Conservation (phyloP, 2,888 invertebrate genomes). For the Brachylomia viminalis region DNA sequence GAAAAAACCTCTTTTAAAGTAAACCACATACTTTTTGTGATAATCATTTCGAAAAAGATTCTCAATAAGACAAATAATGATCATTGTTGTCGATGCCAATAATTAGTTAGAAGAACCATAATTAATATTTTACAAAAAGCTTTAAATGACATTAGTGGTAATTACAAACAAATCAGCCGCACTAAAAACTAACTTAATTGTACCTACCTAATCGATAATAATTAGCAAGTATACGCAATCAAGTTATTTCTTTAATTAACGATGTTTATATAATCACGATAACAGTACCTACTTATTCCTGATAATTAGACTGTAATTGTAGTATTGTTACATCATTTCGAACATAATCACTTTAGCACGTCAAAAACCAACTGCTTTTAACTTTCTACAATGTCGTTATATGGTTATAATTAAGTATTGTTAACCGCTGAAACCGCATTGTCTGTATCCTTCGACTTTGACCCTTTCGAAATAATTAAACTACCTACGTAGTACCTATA, state of each 20-base stretch:
- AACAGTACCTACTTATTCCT: conserved; percentile 19
- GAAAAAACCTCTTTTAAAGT: not conserved
- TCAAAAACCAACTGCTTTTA: conserved; percentile 2
- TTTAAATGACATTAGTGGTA: conserved; percentile 14
- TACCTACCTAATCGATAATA: conserved; percentile 36
- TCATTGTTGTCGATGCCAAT: not conserved
- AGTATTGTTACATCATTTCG: conserved; percentile 35
- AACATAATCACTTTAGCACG: conserved; percentile 22
- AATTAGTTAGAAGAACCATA: conserved; percentile 8
- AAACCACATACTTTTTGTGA: conserved; percentile 29
- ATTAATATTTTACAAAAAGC: conserved; percentile 22
- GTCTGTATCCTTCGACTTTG: not conserved
- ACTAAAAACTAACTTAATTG: conserved; percentile 23
- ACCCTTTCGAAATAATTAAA: not conserved
- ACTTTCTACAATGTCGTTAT: conserved; percentile 9
- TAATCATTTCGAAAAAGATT: not conserved
- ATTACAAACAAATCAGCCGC: conserved; percentile 22
- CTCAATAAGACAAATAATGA: not conserved
- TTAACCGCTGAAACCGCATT: not conserved
- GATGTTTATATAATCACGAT: conserved; percentile 47
- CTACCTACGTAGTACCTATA: not conserved
- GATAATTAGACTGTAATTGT: conserved; percentile 42
- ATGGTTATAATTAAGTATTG: not conserved
- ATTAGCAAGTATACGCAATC: conserved; percentile 53
- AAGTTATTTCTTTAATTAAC: conserved; percentile 38